Conservation (phyloP, 2,113 vertebrate species). For the Perognathus longimembris region DNA sequence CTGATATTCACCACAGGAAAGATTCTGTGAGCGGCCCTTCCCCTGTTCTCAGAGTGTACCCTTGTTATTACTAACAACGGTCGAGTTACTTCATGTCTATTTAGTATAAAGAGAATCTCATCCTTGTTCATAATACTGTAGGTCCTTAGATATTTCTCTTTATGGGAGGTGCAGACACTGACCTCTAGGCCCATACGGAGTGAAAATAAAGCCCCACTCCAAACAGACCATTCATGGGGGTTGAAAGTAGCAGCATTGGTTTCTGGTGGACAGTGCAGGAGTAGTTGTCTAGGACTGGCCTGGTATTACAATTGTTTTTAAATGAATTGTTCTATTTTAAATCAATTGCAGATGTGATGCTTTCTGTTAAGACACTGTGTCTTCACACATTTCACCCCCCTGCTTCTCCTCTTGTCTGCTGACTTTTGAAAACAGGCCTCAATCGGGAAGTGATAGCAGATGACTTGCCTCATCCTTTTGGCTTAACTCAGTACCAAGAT, state of each 20-base stretch:
- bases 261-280: constrained; percentile 29
- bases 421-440: constrained; percentile 87
- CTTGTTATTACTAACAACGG: constrained; percentile 34
- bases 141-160: constrained; percentile 36
- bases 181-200: constrained; percentile 1
- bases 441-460: constrained; percentile 97
- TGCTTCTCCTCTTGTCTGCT: constrained; percentile 57
- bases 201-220: constrained; percentile 52
- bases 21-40: not conserved
- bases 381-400: constrained; percentile 32
- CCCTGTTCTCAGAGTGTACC: not conserved
- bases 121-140: constrained; percentile 38
- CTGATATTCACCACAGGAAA: too few relatives aligned
- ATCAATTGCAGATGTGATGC: constrained; percentile 57
- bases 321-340: constrained; percentile 70
- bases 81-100: not conserved
- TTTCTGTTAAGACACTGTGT: constrained; percentile 30
- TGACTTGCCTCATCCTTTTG: constrained; percentile 97
- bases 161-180: constrained; percentile 24
- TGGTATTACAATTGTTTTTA: constrained; percentile 65
- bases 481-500: constrained; percentile 98
- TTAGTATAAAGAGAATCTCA: constrained; percentile 31
- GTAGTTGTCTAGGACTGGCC: constrained; percentile 41
- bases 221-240: constrained; percentile 27
- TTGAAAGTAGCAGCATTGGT: constrained; percentile 59